Conservation (phyloP, 2,888 invertebrate species). For the Pollenia amentaria region DNA sequence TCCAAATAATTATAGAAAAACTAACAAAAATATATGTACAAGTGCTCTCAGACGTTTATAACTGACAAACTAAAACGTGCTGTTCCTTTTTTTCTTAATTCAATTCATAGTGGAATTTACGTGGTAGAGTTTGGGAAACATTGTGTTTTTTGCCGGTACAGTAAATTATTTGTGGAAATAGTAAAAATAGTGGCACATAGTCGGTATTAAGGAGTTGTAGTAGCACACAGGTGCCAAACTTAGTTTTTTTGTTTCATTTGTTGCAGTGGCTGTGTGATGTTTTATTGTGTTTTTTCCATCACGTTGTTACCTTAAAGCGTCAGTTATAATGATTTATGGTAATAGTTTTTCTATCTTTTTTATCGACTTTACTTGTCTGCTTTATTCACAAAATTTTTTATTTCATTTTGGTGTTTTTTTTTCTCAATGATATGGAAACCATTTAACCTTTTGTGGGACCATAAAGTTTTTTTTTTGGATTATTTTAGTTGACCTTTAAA, state of each 20-base stretch:
- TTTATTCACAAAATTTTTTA: slow-evolving; percentile 35
- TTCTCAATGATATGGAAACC: slow-evolving; percentile 1
- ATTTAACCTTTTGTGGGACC: slow-evolving; percentile 46
- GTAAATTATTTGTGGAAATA: slow-evolving; percentile 35
- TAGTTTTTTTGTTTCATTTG: slow-evolving; percentile 13
- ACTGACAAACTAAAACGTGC: slow-evolving; percentile 64
- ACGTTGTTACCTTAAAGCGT: slow-evolving; percentile 69
- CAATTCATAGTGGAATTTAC: neutral
- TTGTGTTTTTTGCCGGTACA: neutral
- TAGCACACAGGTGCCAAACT: slow-evolving; percentile 58
- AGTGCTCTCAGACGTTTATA: slow-evolving; percentile 63
- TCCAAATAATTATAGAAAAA: slow-evolving; percentile 56
- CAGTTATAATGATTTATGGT: slow-evolving; percentile 69
- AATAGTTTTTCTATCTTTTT: slow-evolving; percentile 22
- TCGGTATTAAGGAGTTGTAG: neutral
- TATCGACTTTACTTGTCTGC: slow-evolving; percentile 24
- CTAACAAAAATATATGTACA: slow-evolving; percentile 40
- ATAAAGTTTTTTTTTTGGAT: neutral
- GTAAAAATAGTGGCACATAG: slow-evolving; percentile 18
- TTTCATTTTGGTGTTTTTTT: neutral
- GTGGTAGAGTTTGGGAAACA: neutral
- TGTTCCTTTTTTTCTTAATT: neutral
- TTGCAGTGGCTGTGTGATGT: slow-evolving; percentile 16
- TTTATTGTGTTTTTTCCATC: slow-evolving; percentile 60
- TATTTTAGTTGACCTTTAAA: slow-evolving; percentile 31